phyloP scores from a whole-genome alignment of 2,113 vertebrate species.

The Prinia subflava region DNA sequence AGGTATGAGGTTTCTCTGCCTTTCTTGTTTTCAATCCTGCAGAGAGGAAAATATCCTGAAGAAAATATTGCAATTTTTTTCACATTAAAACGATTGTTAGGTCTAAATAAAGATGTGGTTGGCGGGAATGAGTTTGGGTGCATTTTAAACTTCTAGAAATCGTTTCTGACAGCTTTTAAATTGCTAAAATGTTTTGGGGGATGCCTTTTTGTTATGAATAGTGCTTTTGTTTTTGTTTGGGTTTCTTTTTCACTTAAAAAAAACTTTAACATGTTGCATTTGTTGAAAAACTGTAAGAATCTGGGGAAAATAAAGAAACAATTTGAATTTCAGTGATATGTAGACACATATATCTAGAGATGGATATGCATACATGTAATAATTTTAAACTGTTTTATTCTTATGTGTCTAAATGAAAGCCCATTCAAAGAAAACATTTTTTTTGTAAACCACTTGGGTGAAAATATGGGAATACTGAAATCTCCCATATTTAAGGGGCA shows the following conservation, averaged over 20 bases:
- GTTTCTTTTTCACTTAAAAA: neutral
- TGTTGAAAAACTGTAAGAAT: neutral
- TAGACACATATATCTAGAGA: neutral
- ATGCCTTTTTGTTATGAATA: neutral
- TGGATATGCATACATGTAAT: neutral
- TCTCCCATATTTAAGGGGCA: neutral
- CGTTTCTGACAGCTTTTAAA: constrained; percentile 26
- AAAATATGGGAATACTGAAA: neutral
- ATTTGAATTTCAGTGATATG: neutral
- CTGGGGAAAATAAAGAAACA: neutral
- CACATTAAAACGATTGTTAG: neutral
- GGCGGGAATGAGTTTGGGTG: neutral
- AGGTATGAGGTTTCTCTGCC: neutral
- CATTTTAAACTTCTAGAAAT: constrained; percentile 12
- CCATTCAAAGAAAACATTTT: neutral
- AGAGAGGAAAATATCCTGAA: neutral
- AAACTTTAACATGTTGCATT: neutral
- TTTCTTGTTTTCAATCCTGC: neutral
- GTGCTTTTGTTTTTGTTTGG: neutral
- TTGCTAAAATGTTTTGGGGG: neutral
- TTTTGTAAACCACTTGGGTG: neutral
- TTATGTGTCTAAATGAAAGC: neutral
- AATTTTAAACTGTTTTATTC: neutral
- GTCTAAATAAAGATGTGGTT: neutral
- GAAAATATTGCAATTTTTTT: neutral